These are phyloP conservation scores for Ormyrus rosae DNA, from an alignment of 2,888 invertebrate species.

Conservation along the genomic window DNA sequence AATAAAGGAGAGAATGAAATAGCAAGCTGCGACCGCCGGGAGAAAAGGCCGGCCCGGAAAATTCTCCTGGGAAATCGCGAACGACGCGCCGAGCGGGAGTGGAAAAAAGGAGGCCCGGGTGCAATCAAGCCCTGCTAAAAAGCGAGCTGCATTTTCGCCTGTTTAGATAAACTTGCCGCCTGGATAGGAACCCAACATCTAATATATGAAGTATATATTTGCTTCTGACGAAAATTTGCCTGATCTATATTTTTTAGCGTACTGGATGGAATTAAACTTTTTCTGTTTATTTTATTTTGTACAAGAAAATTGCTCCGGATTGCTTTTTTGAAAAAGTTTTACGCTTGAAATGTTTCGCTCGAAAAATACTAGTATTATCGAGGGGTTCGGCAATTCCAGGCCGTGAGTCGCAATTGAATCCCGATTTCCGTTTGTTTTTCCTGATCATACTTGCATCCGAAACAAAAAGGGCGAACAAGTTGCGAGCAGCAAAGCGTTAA, in stretches of 20 bases:
- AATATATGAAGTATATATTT: too few species aligned
- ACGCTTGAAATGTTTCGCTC: too few species aligned
- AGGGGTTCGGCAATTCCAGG: too few species aligned
- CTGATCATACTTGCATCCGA: not conserved
- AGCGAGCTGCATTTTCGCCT: not conserved
- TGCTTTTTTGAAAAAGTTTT: too few species aligned
- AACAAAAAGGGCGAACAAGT: not conserved
- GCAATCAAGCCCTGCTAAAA: constrained; percentile 18
- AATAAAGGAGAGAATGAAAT: constrained; percentile 1
- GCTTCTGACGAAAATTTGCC: too few species aligned
- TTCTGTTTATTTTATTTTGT: too few species aligned
- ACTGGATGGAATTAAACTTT: too few species aligned
- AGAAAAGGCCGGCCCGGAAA: not conserved
- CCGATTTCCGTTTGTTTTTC: not conserved
- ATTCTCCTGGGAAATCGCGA: constrained; percentile 34
- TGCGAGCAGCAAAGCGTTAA: constrained; percentile 44
- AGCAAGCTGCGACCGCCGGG: not conserved
- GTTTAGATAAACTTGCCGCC: not conserved
- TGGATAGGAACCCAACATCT: too few species aligned
- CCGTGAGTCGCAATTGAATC: not conserved
- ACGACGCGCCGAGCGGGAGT: not conserved
- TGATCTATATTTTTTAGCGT: too few species aligned
- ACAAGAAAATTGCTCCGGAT: too few species aligned
- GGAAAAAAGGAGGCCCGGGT: not conserved
- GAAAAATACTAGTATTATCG: too few species aligned